A percentile compares a stretch with the other conserved stretches of the same genome.
These are phyloP conservation scores for Macaria notata DNA, from an alignment of 2,888 invertebrate genomes.

Conservation along the genomic window DNA sequence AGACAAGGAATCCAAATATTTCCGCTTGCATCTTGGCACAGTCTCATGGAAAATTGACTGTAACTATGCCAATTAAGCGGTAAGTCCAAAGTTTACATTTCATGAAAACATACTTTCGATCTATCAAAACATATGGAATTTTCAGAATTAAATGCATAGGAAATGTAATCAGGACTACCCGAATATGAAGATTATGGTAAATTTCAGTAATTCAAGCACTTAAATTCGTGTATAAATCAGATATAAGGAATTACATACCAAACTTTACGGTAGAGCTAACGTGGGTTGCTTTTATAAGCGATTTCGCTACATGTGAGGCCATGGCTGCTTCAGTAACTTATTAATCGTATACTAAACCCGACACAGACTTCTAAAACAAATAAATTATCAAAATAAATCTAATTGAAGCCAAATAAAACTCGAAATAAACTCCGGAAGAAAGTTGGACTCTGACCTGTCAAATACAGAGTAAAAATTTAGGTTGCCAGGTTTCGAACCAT, in stretches of 20 bases:
- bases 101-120: slow-evolving; percentile 13
- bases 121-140: slow-evolving; percentile 3
- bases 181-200: too few relatives aligned
- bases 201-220: neutral
- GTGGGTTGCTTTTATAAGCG: slow-evolving; percentile 63
- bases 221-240: slow-evolving; percentile 11
- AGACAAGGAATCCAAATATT: slow-evolving; percentile 27
- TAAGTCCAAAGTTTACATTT: slow-evolving; percentile 63
- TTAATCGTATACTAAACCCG: slow-evolving; percentile 36
- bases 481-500: neutral
- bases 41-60: slow-evolving; percentile 40
- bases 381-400: slow-evolving; percentile 36
- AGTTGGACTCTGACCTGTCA: slow-evolving; percentile 77
- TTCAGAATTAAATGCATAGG: slow-evolving; percentile 1
- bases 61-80: slow-evolving; percentile 52
- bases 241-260: slow-evolving; percentile 51
- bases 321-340: slow-evolving; percentile 47
- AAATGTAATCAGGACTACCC: neutral
- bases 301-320: slow-evolving; percentile 76
- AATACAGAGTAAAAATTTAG: slow-evolving; percentile 32
- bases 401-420: slow-evolving; percentile 46
- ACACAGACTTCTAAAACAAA: slow-evolving; percentile 44
- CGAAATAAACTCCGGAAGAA: slow-evolving; percentile 49
- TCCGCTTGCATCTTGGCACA: slow-evolving; percentile 40
- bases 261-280: slow-evolving; percentile 67